Percentiles rank a stretch among this genome's conserved stretches.
Evolutionary conservation across 37 sponge, comb jelly and placozoan genomes (phyloP).

Genomic region (Theonella swinhoei): DNA sequence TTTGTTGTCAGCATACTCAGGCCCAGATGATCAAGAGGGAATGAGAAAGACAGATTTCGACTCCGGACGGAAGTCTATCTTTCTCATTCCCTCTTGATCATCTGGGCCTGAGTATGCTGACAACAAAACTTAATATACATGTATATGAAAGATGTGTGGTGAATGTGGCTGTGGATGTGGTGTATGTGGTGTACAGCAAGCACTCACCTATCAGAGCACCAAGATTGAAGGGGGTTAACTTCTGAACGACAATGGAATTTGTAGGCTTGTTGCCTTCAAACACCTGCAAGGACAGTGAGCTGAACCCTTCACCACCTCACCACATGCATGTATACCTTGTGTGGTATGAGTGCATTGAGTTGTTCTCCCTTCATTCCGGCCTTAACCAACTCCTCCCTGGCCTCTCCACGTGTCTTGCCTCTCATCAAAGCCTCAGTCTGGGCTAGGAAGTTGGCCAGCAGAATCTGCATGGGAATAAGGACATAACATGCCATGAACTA

Average conservation of each 20-base stretch:
- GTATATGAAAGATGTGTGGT: too few relatives aligned
- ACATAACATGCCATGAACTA: neutral
- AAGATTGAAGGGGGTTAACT: constrained; percentile 90
- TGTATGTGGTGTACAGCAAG: too few relatives aligned
- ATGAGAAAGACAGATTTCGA: too few relatives aligned
- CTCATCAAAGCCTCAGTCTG: constrained; percentile 98
- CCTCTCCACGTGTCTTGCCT: constrained; percentile 93
- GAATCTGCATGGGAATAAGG: constrained; percentile 59
- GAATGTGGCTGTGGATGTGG: too few relatives aligned
- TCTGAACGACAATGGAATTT: constrained; percentile 90
- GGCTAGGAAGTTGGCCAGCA: constrained; percentile 96
- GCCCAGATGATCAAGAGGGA: too few relatives aligned
- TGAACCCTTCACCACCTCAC: neutral
- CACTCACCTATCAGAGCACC: constrained; percentile 90
- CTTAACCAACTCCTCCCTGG: constrained; percentile 74
- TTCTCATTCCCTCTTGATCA: too few relatives aligned
- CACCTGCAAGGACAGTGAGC: constrained; percentile 50
- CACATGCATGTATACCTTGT: constrained; percentile 68
- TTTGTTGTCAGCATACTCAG: too few relatives aligned
- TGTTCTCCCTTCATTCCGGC: constrained; percentile 66
- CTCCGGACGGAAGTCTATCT: too few relatives aligned
- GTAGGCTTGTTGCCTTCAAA: constrained; percentile 98
- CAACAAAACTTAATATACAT: too few relatives aligned
- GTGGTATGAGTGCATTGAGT: constrained; percentile 78
- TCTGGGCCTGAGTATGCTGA: too few relatives aligned